Conservation (phyloP, 37 sponge, comb jelly and placozoan genomes). For the Dysidea cf. avara region DNA sequence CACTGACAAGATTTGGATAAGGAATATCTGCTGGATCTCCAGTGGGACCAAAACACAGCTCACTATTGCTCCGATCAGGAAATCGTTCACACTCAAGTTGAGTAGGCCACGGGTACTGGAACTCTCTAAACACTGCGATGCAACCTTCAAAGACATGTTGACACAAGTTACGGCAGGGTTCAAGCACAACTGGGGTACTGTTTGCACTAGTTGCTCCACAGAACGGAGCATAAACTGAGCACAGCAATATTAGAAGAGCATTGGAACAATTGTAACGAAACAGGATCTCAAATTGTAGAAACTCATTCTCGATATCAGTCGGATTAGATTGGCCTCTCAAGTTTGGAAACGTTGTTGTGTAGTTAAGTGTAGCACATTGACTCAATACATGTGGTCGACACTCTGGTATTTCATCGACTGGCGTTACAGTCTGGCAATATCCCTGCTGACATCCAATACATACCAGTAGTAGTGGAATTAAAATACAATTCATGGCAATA, state of each 20-base stretch:
- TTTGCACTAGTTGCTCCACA: conserved; percentile 1
- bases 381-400: too few species aligned
- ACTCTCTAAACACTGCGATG: neutral
- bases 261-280: conserved; percentile 43
- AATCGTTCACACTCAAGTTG: conserved; percentile 56
- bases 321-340: conserved; percentile 32
- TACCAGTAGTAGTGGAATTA: too few species aligned
- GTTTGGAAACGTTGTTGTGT: conserved; percentile 51
- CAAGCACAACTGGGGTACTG: neutral
- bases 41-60: neutral
- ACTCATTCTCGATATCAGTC: conserved; percentile 34
- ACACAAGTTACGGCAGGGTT: conserved; percentile 63
- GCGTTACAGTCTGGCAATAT: too few species aligned
- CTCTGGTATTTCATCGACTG: too few species aligned
- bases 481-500: too few species aligned
- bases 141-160: conserved; percentile 49
- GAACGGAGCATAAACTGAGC: conserved; percentile 68
- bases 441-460: too few species aligned
- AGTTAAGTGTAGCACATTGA: neutral
- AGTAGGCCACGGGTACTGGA: conserved; percentile 44
- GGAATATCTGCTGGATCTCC: neutral
- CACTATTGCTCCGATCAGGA: conserved; percentile 7
- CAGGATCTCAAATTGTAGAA: conserved; percentile 35
- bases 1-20: neutral
- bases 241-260: conserved; percentile 72